Evolutionary conservation across 2,888 invertebrate species (phyloP).

Genomic region (Bellardia pandia): DNA sequence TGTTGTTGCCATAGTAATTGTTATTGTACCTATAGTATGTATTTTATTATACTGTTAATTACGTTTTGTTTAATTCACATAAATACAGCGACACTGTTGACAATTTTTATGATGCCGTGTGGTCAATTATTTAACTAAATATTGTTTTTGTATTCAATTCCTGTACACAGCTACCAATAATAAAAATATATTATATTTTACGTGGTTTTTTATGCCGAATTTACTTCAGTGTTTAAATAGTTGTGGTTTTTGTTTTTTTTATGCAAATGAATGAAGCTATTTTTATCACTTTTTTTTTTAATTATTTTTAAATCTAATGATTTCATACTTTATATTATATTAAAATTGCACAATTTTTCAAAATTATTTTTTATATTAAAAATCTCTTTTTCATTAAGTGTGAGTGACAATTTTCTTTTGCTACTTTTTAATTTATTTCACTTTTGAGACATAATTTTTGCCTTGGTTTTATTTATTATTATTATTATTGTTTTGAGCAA

Average conservation of each 20-base stretch:
- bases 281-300: conserved; percentile 14
- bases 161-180: not conserved
- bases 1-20: conserved; percentile 8
- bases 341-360: not conserved
- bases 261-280: not conserved
- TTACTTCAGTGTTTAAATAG: not conserved
- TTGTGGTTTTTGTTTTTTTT: not conserved
- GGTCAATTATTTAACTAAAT: conserved; percentile 39
- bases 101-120: not conserved
- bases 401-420: not conserved
- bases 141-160: conserved; percentile 18
- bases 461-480: conserved; percentile 25
- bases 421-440: not conserved
- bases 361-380: conserved; percentile 2
- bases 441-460: conserved; percentile 30
- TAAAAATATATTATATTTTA: not conserved
- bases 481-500: conserved; percentile 13
- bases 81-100: conserved; percentile 30
- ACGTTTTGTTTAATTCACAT: conserved; percentile 54
- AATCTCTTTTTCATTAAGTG: not conserved
- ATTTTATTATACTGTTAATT: conserved; percentile 67
- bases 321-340: conserved; percentile 26
- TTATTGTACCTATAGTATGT: conserved; percentile 4
- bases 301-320: conserved; percentile 52
- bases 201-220: not conserved